Conservation (phyloP, 1,140 invertebrate species). For the Eurosta solidaginis region DNA sequence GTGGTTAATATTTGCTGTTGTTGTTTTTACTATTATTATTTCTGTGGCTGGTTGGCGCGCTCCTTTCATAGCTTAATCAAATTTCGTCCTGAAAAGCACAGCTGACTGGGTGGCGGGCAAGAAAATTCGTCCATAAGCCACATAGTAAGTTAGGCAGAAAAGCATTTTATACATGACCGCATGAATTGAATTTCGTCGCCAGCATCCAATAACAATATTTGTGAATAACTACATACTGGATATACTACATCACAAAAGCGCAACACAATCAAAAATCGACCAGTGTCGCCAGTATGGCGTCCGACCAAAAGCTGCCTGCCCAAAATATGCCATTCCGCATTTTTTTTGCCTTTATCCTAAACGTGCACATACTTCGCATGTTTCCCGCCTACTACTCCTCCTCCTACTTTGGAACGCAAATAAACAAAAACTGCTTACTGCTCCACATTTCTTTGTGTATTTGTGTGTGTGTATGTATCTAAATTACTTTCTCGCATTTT, state of each 20-base stretch:
- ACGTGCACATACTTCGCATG: not conserved
- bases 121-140: no score
- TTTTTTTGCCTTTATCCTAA: not conserved
- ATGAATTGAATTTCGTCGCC: constrained; percentile 31
- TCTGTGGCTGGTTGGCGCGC: not conserved
- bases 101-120: not conserved
- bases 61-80: constrained; percentile 26
- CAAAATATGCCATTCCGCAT: constrained; percentile 2
- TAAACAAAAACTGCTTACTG: no score
- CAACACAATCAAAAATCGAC: not conserved
- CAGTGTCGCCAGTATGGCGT: not conserved
- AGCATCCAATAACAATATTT: constrained; percentile 16
- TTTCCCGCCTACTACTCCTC: not conserved
- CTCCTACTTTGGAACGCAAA: no score
- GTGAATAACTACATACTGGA: not conserved
- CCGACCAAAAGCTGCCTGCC: constrained; percentile 11
- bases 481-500: no score
- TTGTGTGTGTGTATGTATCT: no score
- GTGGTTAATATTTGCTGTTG: constrained; percentile 1
- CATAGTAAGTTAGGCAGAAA: not conserved
- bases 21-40: not conserved
- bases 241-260: no score
- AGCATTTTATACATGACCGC: not conserved
- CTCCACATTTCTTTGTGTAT: no score
- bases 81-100: constrained; percentile 24